Evolutionary conservation across 1,140 invertebrate genomes (phyloP), one percentile per base, ranked within the genome.

Genomic region (Acyrthosiphon pisum): DNA sequence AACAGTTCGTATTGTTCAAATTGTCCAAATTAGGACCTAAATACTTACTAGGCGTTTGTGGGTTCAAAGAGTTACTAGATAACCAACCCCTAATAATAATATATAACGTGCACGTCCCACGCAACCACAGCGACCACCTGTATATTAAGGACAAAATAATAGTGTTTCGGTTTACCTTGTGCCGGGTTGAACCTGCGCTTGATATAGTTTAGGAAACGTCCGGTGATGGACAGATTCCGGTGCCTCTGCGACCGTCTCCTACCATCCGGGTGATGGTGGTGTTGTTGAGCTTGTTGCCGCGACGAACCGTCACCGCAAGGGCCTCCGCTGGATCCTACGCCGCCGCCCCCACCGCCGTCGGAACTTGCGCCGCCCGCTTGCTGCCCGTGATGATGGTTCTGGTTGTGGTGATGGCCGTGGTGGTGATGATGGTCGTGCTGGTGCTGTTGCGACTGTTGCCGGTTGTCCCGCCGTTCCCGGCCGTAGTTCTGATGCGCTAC

Each of bases 401-500:
- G 60, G 18, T 76, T 76, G 60, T 93, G 91, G 14, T 92, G 60
- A 3, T 83, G 91, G 60, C 41, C 9, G 18, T 88, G 87, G 2
- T 46, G 41, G 11, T 86, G 37, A 22, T 88, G 87, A 37, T 93
- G 91, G 35, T 93, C 68, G 41, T 93, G 93, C 41, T 93, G 93
- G 18, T 93, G 93, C n/a, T 76, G 50, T n/a, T 91, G 91, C 14
- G 93, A 8, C 56, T 91, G 88, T 22, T 87, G 90, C 0, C 93
- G 93, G 8, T 83, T 83, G 4, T 93, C 93, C n/a, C 83, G 93
- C 9, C 93, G 88, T 53, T 91, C 91, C 9, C 86, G 94, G 23
- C 94, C 94, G 81, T 94, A 94, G 68, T 94, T 94, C 84, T 94
- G 94, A 87, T 94, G 94, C 50, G 94, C 94, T 41, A 94, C 94